A percentile compares a stretch with the other conserved stretches of the same genome.
phyloP scores from a whole-genome alignment of 2,888 invertebrate species.

The Diachrysia chrysitis region DNA sequence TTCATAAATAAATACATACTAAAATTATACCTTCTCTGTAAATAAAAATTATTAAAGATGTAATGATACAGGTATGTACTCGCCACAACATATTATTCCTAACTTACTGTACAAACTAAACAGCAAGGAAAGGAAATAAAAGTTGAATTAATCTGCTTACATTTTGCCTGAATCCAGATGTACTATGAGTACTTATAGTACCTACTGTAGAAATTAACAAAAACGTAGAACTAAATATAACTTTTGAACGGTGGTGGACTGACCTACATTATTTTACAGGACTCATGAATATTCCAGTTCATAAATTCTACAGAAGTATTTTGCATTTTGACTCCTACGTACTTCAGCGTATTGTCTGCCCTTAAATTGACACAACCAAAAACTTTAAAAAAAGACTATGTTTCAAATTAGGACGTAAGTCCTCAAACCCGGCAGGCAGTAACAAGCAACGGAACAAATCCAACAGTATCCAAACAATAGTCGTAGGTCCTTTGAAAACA shows the following conservation, averaged over 20 bases:
- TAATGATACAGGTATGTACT: too few relatives aligned
- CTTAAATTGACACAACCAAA: neutral
- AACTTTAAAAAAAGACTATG: too few relatives aligned
- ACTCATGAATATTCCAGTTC: slow-evolving; percentile 4
- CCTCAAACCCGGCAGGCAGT: neutral
- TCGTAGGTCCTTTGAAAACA: slow-evolving; percentile 57
- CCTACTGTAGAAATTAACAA: neutral
- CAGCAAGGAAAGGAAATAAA: neutral
- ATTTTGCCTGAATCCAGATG: neutral
- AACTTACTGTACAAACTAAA: neutral
- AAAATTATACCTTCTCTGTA: too few relatives aligned
- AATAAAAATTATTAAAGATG: too few relatives aligned
- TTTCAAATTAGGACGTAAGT: neutral
- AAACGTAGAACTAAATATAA: slow-evolving; percentile 1
- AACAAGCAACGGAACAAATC: slow-evolving; percentile 49
- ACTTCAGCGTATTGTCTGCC: neutral
- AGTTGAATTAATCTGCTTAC: neutral
- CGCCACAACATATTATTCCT: neutral
- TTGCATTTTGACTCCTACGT: slow-evolving; percentile 1
- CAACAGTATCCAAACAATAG: slow-evolving; percentile 67
- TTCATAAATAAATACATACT: too few relatives aligned
- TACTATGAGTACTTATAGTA: neutral
- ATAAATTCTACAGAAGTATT: slow-evolving; percentile 2
- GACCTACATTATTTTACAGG: neutral
- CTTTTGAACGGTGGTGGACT: neutral